These are phyloP conservation scores for Epistrophe eligans DNA, from an alignment of 2,888 invertebrate genomes.

Conservation along the genomic window DNA sequence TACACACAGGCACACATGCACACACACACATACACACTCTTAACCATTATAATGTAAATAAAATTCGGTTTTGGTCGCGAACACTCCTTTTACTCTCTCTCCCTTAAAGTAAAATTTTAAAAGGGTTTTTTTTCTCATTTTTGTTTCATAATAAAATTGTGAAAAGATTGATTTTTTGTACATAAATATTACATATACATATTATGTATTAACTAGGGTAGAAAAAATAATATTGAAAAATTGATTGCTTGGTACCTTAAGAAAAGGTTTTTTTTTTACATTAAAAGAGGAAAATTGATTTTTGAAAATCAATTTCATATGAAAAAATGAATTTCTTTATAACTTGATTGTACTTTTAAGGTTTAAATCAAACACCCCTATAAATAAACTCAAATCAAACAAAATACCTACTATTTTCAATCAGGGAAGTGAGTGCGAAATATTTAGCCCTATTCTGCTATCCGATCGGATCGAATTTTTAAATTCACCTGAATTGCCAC, in stretches of 20 bases:
- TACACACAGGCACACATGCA: conserved; percentile 3
- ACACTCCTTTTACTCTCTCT: conserved; percentile 72
- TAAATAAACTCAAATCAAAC: too few species aligned
- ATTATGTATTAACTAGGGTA: not conserved
- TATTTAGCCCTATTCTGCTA: too few species aligned
- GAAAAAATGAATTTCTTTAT: too few species aligned
- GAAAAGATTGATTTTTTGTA: conserved; percentile 20
- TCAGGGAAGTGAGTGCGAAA: too few species aligned
- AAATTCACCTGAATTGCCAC: too few species aligned
- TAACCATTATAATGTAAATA: conserved; percentile 69
- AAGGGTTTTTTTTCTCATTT: conserved; percentile 18
- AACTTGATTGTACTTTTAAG: too few species aligned
- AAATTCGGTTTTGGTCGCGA: conserved; percentile 76
- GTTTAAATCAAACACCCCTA: too few species aligned
- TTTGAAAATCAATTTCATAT: too few species aligned
- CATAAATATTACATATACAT: not conserved
- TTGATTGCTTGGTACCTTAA: not conserved
- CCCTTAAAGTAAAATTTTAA: conserved; percentile 59
- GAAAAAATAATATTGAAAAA: conserved; percentile 6
- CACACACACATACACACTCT: conserved; percentile 56
- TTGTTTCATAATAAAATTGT: conserved; percentile 31
- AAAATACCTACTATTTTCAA: too few species aligned
- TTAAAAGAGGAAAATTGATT: too few species aligned
- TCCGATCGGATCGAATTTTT: too few species aligned
- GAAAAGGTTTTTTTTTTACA: too few species aligned